phyloP scores from a whole-genome alignment of 1,140 invertebrate genomes.

The Zaprionus kolodkinae region DNA sequence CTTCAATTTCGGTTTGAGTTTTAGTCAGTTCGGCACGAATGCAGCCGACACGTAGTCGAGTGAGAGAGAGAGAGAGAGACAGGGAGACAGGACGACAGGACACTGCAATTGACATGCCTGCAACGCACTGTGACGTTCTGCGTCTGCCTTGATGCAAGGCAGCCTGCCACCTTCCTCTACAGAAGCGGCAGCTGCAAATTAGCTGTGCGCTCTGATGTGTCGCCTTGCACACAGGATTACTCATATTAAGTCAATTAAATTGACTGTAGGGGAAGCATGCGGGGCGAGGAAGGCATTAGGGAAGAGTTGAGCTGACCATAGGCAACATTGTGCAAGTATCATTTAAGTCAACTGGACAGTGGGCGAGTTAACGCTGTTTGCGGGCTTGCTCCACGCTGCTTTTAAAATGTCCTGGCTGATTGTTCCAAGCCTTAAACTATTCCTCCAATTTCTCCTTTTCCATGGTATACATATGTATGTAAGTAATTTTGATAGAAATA shows the following conservation, averaged over 20 bases:
- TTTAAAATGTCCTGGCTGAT: no score
- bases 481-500: no score
- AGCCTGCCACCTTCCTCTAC: not conserved
- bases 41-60: conserved; percentile 59
- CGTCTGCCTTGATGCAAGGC: not conserved
- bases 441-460: no score
- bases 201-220: not conserved
- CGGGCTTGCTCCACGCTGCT: no score
- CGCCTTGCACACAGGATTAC: not conserved
- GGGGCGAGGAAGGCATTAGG: not conserved
- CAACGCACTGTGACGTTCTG: not conserved
- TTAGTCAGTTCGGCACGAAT: conserved; percentile 69
- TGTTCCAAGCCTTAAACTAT: no score
- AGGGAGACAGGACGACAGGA: conserved; percentile 30
- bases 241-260: conserved; percentile 6
- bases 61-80: conserved; percentile 21
- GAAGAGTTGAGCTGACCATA: not conserved
- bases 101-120: conserved; percentile 49
- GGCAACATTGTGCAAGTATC: not conserved
- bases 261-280: not conserved
- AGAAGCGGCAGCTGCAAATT: conserved; percentile 1
- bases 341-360: not conserved
- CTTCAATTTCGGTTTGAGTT: conserved; percentile 72
- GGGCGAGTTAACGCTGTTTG: not conserved
- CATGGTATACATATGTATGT: no score